Conservation (phyloP, 2,113 vertebrate species). For the Poeciliopsis occidentalis region DNA sequence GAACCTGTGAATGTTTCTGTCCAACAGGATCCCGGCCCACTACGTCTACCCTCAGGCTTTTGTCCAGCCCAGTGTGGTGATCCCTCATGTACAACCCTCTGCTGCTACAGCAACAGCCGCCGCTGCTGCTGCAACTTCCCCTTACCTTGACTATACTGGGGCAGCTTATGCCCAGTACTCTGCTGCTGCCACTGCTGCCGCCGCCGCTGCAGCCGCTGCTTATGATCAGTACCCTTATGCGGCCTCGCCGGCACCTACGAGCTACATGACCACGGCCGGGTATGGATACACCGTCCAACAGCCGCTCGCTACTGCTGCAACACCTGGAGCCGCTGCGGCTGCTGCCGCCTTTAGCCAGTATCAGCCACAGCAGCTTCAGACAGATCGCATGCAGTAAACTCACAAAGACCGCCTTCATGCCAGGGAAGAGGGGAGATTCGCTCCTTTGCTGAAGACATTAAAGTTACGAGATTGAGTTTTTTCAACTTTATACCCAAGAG, state of each 20-base stretch:
- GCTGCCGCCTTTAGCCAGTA: conserved; percentile 91
- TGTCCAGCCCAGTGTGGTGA: conserved; percentile 92
- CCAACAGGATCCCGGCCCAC: conserved; percentile 93
- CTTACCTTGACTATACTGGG: conserved; percentile 94
- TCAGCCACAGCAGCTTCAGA: conserved; percentile 93
- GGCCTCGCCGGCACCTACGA: conserved; percentile 87
- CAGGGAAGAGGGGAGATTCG: too few relatives aligned
- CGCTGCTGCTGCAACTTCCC: conserved; percentile 82
- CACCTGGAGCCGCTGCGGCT: conserved; percentile 82
- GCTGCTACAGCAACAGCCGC: conserved; percentile 81
- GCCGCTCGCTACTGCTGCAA: conserved; percentile 86
- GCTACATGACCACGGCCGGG: conserved; percentile 89
- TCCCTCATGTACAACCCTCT: conserved; percentile 89
- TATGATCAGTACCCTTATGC: conserved; percentile 96
- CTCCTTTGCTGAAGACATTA: background rate
- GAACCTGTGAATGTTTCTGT: conserved; percentile 56
- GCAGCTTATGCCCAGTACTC: conserved; percentile 94
- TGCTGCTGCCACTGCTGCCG: conserved; percentile 79
- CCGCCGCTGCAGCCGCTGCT: conserved; percentile 78
- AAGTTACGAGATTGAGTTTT: conserved; percentile 21
- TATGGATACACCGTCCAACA: conserved; percentile 94
- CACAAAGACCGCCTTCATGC: conserved; percentile 11
- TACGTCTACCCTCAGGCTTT: conserved; percentile 97
- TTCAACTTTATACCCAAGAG: conserved; percentile 61
- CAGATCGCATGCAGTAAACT: conserved; percentile 89